Base-by-base conservation (phyloP, 2,888 invertebrate species). In the Dicranocentrus wangi region DNA sequence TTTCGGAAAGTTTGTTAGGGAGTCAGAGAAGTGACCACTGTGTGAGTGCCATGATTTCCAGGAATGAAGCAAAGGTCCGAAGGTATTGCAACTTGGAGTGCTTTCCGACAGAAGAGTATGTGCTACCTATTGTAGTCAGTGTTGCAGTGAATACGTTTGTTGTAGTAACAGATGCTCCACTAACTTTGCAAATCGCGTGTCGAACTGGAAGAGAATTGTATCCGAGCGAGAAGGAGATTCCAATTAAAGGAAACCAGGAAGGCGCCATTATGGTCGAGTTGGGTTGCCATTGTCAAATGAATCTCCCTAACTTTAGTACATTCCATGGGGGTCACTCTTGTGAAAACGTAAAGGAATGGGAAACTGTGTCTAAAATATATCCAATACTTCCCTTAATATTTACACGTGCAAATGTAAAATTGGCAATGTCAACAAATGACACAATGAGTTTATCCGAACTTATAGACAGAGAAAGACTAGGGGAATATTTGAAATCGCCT, bases 21-120 rank as follows among this genome's bases (percentile, higher is more conserved):
- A 21, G 21, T 10, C 5, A n/a, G 17, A 13, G 10, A 3, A 63
- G 43, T 23, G 82, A 86, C 43, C 53, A 60, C n/a, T 86, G 86
- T 65, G 80, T 55, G 1, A 76, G 82, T 10, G 61, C 79, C n/a
- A 17, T 85, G 0, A 21, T 84, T 2, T 19, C 77, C 0, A 21
- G 66, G 27, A 81, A 83, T 13, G 27, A 51, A 8, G 15, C 73
- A 8, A 69, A 19, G 10, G 69, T 85, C 1, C 27, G 69, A 23
- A 47, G 60, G 10, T 47, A 42, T 32, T 86, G 86, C 70, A 27
- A 80, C 3, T 84, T 81, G n/a, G 32, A 66, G 1, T 86, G 86
- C 42, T 21, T 1, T 1, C 51, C 63, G 2, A 73, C 5, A 13
- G 23, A 19, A 28, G 19, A 17, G 2, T 47, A 7, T 42, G 1